A percentile compares a stretch with the other conserved stretches of the same genome.
These are phyloP conservation scores for Macaria notata DNA, from an alignment of 2,888 invertebrate species.

Conservation along the genomic window DNA sequence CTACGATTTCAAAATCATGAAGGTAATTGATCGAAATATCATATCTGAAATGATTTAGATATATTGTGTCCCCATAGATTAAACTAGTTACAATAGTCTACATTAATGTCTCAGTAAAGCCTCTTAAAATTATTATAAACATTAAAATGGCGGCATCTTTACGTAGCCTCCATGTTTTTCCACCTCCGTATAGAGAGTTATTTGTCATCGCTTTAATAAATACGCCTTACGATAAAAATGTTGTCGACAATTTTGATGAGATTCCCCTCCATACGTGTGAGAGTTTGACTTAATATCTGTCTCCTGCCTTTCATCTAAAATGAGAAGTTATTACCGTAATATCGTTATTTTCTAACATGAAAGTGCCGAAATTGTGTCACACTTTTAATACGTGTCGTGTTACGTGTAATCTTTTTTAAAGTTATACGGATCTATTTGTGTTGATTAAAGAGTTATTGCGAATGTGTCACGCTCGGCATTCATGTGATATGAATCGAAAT, in stretches of 20 bases:
- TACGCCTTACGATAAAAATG: slow-evolving; percentile 39
- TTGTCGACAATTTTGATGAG: slow-evolving; percentile 36
- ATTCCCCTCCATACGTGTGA: slow-evolving; percentile 25
- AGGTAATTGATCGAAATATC: too few species aligned
- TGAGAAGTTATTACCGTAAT: slow-evolving; percentile 34
- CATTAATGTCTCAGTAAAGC: too few species aligned
- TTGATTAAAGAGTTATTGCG: slow-evolving; percentile 22
- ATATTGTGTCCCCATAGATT: too few species aligned
- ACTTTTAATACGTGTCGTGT: slow-evolving; percentile 17
- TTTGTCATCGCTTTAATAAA: slow-evolving; percentile 41
- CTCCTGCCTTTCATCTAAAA: slow-evolving; percentile 33
- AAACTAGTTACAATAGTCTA: too few species aligned
- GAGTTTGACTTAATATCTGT: slow-evolving; percentile 32
- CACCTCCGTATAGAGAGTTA: slow-evolving; percentile 30
- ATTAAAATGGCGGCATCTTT: slow-evolving; percentile 25
- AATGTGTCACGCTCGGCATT: neutral
- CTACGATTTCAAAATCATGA: too few species aligned
- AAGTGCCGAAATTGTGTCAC: slow-evolving; percentile 30
- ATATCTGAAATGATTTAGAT: too few species aligned
- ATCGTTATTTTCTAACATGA: slow-evolving; percentile 33
- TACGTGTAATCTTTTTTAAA: slow-evolving; percentile 16
- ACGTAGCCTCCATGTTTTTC: slow-evolving; percentile 20
- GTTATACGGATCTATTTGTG: neutral
- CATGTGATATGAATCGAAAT: neutral
- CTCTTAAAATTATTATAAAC: too few species aligned